Evolutionary conservation across 2,888 invertebrate genomes (phyloP), one percentile per base, ranked within the genome.

Genomic region (Ophraella communa): DNA sequence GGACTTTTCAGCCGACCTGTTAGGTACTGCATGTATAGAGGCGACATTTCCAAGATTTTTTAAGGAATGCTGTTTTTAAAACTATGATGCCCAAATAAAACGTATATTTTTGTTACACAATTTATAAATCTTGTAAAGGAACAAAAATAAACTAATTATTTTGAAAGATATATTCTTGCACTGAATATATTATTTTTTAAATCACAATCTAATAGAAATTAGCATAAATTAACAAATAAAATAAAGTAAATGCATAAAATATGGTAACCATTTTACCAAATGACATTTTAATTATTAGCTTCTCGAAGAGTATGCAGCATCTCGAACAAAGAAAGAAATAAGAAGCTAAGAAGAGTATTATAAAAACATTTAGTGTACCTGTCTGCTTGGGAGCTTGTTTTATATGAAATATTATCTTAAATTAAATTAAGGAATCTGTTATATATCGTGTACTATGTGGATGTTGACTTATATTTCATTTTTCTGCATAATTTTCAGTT

Each of bases 371-470:
- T 65, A 76, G 75, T 76, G 76, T 77, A 76, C 73, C 77, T 77
- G 77, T 78, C 77, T 69, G 74, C 70, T 74, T 64, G 74, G 74
- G 67, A 71, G 74, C 77, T 77, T 78, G 78, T 78, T 77, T 74
- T 70, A 69, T 73, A 76, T 78, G 78, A 78, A 77, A 76, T 78
- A 78, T 78, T 76, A 78, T 77, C 77, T 78, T 71, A 77, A 78
- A 78, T 77, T 77, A 76, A 78, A 77, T 78, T 77, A 71, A 75
- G 74, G 69, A 72, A 64, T 64, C 64, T 58, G 65, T 73, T 75
- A 74, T 73, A 71, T 73, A 75, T 72, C 74, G 74, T 75, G 73
- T 74, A 74, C 70, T 64, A 66, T 67, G 52, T 51, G 10, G 39
- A 11, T 51, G 58, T 35, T 51, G 49, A 59, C 23, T 59, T 51